These are phyloP conservation scores for Plebejus anna DNA, from an alignment of 2,888 invertebrate species.

Conservation along the genomic window DNA sequence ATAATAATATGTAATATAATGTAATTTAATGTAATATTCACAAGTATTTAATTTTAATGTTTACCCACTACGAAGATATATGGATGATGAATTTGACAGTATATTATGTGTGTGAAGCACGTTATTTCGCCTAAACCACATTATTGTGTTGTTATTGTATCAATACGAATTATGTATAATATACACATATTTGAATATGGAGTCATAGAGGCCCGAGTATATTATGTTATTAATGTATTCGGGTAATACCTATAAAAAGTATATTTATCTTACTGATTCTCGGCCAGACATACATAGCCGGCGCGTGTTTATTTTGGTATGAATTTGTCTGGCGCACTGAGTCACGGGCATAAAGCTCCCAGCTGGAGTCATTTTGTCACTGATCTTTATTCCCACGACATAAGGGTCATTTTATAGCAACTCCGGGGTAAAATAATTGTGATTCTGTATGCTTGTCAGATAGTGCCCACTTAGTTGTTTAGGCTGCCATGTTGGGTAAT, in stretches of 20 bases:
- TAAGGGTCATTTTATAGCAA: not conserved
- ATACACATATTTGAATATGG: too few species aligned
- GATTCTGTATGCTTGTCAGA: constrained; percentile 31
- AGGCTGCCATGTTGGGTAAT: constrained; percentile 23
- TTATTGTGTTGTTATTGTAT: too few species aligned
- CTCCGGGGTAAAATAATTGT: not conserved
- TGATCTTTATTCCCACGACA: not conserved
- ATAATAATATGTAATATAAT: too few species aligned
- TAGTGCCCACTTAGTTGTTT: constrained; percentile 32
- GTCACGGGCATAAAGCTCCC: constrained; percentile 32
- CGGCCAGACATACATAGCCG: not conserved
- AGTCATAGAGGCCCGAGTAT: too few species aligned
- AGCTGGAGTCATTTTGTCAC: not conserved
- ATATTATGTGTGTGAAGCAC: too few species aligned
- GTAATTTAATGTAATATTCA: too few species aligned
- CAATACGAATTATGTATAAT: too few species aligned
- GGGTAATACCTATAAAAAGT: not conserved
- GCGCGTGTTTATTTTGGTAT: constrained; percentile 20
- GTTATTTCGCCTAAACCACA: too few species aligned
- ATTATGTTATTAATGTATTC: too few species aligned
- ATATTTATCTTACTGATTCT: not conserved
- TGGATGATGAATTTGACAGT: too few species aligned
- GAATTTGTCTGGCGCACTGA: constrained; percentile 29
- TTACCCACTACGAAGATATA: too few species aligned
- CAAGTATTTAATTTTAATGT: too few species aligned